Evolutionary conservation across 2,888 invertebrate species (phyloP).

Genomic region (Eumerus sabulonum): DNA sequence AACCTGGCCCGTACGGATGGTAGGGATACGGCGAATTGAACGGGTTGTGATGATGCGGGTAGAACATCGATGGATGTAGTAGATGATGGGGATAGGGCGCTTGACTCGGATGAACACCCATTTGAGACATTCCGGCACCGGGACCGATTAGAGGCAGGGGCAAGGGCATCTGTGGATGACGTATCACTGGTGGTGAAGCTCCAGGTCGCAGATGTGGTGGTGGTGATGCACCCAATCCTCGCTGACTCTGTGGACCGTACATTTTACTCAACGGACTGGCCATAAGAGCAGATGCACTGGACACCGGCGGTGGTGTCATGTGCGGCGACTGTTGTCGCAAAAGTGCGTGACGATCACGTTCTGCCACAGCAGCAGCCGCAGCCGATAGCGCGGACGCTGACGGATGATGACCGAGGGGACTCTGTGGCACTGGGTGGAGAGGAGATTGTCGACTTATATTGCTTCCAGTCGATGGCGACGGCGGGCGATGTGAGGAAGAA

Average conservation of each 20-base stretch:
- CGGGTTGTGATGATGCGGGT: conserved; percentile 84
- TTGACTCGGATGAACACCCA: conserved; percentile 86
- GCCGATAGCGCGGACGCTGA: conserved; percentile 78
- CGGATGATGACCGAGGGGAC: conserved; percentile 78
- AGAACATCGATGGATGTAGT: conserved; percentile 85
- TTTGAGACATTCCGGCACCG: conserved; percentile 77
- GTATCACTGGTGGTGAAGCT: conserved; percentile 81
- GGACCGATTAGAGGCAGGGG: conserved; percentile 78
- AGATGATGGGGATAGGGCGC: conserved; percentile 85
- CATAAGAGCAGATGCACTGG: conserved; percentile 78
- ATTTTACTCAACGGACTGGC: conserved; percentile 79
- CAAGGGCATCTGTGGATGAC: conserved; percentile 79
- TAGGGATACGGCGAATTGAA: conserved; percentile 82
- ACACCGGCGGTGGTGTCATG: conserved; percentile 79
- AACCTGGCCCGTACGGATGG: conserved; percentile 79
- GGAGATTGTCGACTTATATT: conserved; percentile 78
- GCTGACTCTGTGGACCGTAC: conserved; percentile 80
- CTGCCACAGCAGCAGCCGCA: conserved; percentile 79
- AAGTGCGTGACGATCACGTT: conserved; percentile 78
- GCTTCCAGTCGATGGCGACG: conserved; percentile 76
- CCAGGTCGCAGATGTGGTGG: conserved; percentile 79
- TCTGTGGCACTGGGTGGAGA: conserved; percentile 79
- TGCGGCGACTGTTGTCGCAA: conserved; percentile 79
- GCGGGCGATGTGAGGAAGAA: conserved; percentile 75
- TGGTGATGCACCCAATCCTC: conserved; percentile 80